Evolutionary conservation across 2,888 invertebrate species (phyloP), one percentile per base, ranked within the genome.

Genomic region (Disparrhopalites patrizii): DNA sequence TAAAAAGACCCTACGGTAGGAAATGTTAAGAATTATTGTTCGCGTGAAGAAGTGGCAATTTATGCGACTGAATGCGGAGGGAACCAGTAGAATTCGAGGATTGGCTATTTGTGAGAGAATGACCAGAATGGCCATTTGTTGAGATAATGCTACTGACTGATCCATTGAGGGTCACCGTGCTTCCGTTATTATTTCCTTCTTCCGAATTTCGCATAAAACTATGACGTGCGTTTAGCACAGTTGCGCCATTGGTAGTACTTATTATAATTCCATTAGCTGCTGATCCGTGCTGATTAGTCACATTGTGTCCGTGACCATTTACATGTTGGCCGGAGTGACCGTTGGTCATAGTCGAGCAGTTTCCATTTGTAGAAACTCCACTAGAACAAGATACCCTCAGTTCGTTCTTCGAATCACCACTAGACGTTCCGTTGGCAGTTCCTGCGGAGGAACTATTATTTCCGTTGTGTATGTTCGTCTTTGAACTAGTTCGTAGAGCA

Each of bases 21-120:
- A 63, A 62, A 66, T 64, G 66, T 67, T 69, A 68, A 33, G 66
- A 69, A 68, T 74, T 74, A 63, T 74, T 74, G 57, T 74, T 75
- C 51, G 73, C 69, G 62, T 75, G 75, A 60, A 75, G 75, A 36
- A 75, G 65, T 51, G 75, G 75, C 62, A 75, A 67, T 71, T 75
- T 75, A 63, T 75, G 75, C 56, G 75, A 69, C 68, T 74, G 75
- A 63, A 74, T 73, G 58, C 75, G 68, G 63, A 74, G 73, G 66
- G 73, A 70, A 61, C 75, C 75, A 5, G 63, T 63, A 3, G 63
- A 63, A 63, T 72, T 72, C 43, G 65, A 68, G 25, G 52, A 13
- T 27, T 52, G 52, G 2, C 51, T 36, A 25, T 51, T 47, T 5
- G 56, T 36, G 31, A 50, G 27, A 30, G 62, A 20, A 31, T 55